Conservation (phyloP, 2,797 vertebrate genomes). For the Threskiornis aethiopicus region DNA sequence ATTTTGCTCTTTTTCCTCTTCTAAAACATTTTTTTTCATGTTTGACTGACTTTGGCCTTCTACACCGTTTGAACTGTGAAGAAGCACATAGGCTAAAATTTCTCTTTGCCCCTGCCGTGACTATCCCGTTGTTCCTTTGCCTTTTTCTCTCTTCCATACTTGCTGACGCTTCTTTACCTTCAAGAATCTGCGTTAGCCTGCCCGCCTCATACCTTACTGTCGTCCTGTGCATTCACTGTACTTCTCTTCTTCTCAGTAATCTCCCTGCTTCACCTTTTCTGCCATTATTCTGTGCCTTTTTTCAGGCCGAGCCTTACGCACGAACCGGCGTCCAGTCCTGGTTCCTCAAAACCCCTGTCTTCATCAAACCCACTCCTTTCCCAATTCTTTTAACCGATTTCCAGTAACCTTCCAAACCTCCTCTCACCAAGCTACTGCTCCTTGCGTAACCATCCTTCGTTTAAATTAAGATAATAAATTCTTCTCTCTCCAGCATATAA, state of each 20-base stretch:
- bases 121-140: not conserved
- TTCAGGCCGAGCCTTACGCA: not conserved
- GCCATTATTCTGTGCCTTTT: not conserved
- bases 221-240: not conserved
- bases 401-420: not conserved
- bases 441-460: not conserved
- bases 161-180: not conserved
- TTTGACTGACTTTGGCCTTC: not conserved
- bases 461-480: not conserved
- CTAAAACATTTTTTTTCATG: not conserved
- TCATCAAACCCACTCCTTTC: not conserved
- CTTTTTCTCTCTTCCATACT: not conserved
- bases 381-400: not conserved
- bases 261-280: not conserved
- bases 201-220: not conserved
- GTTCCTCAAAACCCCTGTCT: not conserved
- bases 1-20: not conserved
- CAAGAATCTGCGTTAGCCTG: not conserved
- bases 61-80: not conserved
- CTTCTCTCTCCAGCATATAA: not conserved
- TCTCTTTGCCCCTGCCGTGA: not conserved
- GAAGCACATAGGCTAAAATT: rapidly evolving
- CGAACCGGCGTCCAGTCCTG: not conserved
- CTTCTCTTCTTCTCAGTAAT: not conserved
- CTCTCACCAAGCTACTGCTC: not conserved